phyloP scores from a whole-genome alignment of 1,140 invertebrate species.

The Drosophila nebulosa region DNA sequence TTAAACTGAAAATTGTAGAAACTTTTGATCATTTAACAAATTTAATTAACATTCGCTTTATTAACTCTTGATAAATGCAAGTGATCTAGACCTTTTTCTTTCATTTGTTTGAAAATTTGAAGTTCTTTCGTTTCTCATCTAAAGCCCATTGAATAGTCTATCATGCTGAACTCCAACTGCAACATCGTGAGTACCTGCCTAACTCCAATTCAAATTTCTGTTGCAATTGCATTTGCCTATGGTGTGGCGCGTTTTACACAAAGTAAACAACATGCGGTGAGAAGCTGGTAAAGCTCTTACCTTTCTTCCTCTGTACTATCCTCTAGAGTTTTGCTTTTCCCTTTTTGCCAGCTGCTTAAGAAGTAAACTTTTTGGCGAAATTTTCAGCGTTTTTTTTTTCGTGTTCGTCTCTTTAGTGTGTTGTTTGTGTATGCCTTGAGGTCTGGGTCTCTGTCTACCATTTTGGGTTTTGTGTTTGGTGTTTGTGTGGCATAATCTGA shows the following conservation, averaged over 20 bases:
- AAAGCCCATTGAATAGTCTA: conserved; percentile 8
- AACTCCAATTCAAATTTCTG: conserved; percentile 15
- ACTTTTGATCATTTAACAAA: no score
- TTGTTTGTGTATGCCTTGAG: conserved; percentile 12
- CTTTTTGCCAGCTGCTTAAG: conserved; percentile 7
- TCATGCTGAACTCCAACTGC: neutral
- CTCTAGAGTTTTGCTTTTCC: neutral
- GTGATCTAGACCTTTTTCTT: no score
- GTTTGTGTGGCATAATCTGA: conserved; percentile 42
- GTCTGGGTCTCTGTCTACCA: neutral
- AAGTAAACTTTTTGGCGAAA: neutral
- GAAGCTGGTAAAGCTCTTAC: conserved; percentile 3
- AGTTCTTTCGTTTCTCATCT: no score
- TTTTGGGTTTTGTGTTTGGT: conserved; percentile 11
- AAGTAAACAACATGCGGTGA: conserved; percentile 44
- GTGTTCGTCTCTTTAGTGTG: neutral
- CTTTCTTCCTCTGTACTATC: conserved; percentile 1
- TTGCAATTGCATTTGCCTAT: conserved; percentile 37
- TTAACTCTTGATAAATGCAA: no score
- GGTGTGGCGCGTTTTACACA: conserved; percentile 17
- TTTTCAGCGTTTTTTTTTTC: conserved; percentile 1
- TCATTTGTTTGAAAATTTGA: no score
- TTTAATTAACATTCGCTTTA: no score
- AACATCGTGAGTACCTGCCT: neutral
- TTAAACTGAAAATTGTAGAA: neutral